phyloP scores from a whole-genome alignment of 2,113 vertebrate genomes.

The Hyperopisus bebe region DNA sequence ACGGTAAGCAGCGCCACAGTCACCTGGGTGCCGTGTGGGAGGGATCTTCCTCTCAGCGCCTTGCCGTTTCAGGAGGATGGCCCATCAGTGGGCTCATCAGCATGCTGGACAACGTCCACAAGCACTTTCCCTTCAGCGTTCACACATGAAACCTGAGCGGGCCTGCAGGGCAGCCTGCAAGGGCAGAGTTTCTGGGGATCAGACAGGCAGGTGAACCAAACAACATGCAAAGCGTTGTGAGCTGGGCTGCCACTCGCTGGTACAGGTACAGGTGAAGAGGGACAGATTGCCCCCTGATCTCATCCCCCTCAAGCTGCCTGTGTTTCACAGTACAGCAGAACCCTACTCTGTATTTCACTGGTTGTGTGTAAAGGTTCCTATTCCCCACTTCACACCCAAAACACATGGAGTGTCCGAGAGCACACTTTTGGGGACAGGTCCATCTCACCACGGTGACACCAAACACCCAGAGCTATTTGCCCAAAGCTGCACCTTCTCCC shows the following conservation, averaged over 20 bases:
- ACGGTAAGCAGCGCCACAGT: slow-evolving; percentile 59
- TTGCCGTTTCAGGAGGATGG: neutral
- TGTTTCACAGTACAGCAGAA: neutral
- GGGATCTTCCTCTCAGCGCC: neutral
- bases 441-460: neutral
- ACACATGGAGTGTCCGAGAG: neutral
- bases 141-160: neutral
- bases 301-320: neutral
- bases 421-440: neutral
- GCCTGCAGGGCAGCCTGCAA: neutral
- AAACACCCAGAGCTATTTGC: neutral
- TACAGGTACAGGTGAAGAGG: neutral
- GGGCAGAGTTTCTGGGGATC: neutral
- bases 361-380: neutral
- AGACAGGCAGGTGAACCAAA: neutral
- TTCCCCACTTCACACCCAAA: neutral
- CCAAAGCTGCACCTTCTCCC: neutral
- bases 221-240: neutral
- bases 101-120: neutral
- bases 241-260: neutral
- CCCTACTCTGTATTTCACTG: neutral
- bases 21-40: neutral
- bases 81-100: neutral
- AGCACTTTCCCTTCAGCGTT: neutral
- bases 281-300: neutral